phyloP scores from a whole-genome alignment of 1,140 invertebrate genomes.

The Megalonaias nervosa region DNA sequence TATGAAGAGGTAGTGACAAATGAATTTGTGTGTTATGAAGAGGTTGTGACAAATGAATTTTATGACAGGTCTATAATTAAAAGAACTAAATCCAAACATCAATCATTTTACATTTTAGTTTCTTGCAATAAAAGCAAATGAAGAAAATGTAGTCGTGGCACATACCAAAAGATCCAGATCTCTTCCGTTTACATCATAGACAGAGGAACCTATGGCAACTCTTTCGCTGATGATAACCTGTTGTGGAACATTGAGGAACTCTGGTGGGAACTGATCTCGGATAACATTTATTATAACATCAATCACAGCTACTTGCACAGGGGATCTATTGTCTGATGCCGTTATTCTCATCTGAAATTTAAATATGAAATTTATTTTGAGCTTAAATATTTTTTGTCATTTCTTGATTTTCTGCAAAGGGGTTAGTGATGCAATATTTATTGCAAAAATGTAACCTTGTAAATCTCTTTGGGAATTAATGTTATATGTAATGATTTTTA shows the following conservation, averaged over 20 bases:
- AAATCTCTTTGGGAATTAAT: too few relatives aligned
- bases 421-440: neutral
- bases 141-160: neutral
- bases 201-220: slow-evolving; percentile 29
- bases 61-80: too few relatives aligned
- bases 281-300: slow-evolving; percentile 47
- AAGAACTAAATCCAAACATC: neutral
- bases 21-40: too few relatives aligned
- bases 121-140: neutral
- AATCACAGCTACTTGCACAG: slow-evolving; percentile 30
- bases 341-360: slow-evolving; percentile 41
- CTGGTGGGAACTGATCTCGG: slow-evolving; percentile 46
- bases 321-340: slow-evolving; percentile 48
- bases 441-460: too few relatives aligned
- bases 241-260: slow-evolving; percentile 41
- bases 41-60: too few relatives aligned
- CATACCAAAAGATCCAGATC: slow-evolving; percentile 52
- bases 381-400: neutral
- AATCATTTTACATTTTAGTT: neutral
- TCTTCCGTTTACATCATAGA: slow-evolving; percentile 43
- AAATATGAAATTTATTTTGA: neutral
- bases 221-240: slow-evolving; percentile 39
- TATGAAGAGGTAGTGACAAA: too few relatives aligned
- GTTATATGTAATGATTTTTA: too few relatives aligned
- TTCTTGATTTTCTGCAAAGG: neutral